Base-by-base conservation (phyloP, 2,113 vertebrate species). In the Fregetta grallaria region DNA sequence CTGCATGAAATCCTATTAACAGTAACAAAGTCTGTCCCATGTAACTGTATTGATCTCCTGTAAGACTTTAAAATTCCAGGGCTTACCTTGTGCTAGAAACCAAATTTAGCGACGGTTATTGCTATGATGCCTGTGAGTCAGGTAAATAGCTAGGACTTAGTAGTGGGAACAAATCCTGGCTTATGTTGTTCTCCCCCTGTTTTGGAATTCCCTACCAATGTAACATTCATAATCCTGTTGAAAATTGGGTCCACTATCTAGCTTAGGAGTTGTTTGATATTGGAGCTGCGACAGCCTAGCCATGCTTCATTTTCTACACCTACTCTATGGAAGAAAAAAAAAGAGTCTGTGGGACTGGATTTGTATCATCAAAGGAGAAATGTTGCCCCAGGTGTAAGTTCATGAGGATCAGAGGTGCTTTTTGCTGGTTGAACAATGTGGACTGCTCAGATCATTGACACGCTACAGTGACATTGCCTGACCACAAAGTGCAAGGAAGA, bases 111-210 rank as follows among this genome's bases (percentile, higher is more conserved):
- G 52, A 38, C 1, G 3, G 9, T 56, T 65, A 76, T 5, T 65
- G 13, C 9, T 42, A 4, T 7, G 22, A 68, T 58, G 14, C 9
- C 38, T 77, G 34, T 36, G 11, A 74, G 20, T 50, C 55, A 53
- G 44, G 19, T 59, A 25, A 66, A 50, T 19, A 85, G 13, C 12
- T 70, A 23, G 8, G 5, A 58, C 11, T n/a, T 19, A 63, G 16
- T 8, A 50, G 17, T 13, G 8, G 15, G 21, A 66, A 38, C 6
- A 82, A 85, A 50, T 74, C 23, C 27, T 36, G 19, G 2, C 1
- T 72, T 65, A 34, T 5, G 2, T 26, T 66, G 6, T 61, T 75
- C 18, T 59, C 4, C 2, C 3, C 13, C 0, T 0, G 2, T 77
- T 80, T 79, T 77, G 14, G 25, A 79, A 58, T 6, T 44, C 11